A percentile compares a stretch with the other conserved stretches of the same genome.
Conservation (phyloP, 2,888 invertebrate species). For the Maniola hyperantus region DNA sequence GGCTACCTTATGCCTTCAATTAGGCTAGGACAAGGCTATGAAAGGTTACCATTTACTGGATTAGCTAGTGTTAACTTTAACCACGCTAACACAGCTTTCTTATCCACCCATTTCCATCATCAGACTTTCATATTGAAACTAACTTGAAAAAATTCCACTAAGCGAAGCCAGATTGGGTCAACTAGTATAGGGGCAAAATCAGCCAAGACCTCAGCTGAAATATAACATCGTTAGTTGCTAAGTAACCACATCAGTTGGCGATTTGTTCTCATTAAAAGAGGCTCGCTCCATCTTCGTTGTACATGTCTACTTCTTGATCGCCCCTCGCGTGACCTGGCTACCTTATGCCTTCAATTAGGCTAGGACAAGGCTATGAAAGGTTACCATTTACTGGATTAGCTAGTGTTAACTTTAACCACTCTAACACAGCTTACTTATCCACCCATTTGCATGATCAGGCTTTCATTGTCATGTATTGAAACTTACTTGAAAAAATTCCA, state of each 20-base stretch:
- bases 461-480: no score
- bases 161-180: no score
- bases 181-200: neutral
- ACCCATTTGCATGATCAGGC: no score
- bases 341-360: slow-evolving; percentile 9
- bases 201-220: slow-evolving; percentile 4
- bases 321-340: slow-evolving; percentile 15
- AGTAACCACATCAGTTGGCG: slow-evolving; percentile 10
- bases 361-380: neutral
- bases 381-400: slow-evolving; percentile 5
- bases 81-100: no score
- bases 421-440: no score
- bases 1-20: slow-evolving; percentile 11
- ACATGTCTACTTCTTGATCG: neutral
- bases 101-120: no score
- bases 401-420: neutral
- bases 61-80: slow-evolving; percentile 1
- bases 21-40: neutral
- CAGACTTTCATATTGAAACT: no score
- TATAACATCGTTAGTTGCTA: neutral
- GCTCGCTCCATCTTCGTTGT: slow-evolving; percentile 15
- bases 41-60: neutral
- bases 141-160: no score
- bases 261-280: slow-evolving; percentile 17
- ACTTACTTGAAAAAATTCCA: no score